A percentile compares a stretch with the other conserved stretches of the same genome.
phyloP scores from a whole-genome alignment of 2,797 vertebrate species.

The Smutsia temminckii region DNA sequence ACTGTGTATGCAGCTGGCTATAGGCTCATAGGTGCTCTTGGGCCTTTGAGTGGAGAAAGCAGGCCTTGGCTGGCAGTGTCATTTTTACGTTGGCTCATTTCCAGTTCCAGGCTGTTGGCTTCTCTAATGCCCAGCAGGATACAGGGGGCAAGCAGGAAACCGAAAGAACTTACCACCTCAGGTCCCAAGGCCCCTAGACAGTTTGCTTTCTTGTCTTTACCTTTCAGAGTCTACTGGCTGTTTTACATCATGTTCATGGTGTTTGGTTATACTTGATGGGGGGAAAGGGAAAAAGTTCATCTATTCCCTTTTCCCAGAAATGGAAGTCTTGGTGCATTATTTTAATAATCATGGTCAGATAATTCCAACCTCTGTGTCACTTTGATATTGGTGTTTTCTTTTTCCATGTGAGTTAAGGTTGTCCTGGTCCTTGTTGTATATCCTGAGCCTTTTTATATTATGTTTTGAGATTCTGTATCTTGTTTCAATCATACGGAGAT shows the following conservation, averaged over 20 bases:
- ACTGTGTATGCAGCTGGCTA: background rate
- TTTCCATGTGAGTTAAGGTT: background rate
- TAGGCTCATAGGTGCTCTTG: background rate
- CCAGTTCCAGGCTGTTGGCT: background rate
- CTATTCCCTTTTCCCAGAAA: background rate
- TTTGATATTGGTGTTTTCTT: background rate
- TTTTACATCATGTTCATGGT: background rate
- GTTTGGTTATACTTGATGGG: background rate
- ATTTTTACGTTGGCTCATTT: background rate
- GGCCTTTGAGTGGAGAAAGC: background rate
- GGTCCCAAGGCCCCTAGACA: background rate
- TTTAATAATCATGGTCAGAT: background rate
- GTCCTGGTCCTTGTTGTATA: background rate
- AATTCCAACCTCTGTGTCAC: background rate
- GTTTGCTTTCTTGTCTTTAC: background rate
- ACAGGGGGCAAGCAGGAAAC: background rate
- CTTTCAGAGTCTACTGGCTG: background rate
- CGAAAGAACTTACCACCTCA: background rate
- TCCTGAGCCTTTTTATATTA: background rate
- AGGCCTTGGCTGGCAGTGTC: background rate
- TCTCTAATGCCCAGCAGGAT: background rate
- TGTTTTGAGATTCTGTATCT: background rate
- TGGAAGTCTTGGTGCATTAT: background rate
- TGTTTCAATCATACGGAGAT: background rate
- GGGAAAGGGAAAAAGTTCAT: background rate